Conservation (phyloP, 2,888 invertebrate species). For the Alloplasta piceator region DNA sequence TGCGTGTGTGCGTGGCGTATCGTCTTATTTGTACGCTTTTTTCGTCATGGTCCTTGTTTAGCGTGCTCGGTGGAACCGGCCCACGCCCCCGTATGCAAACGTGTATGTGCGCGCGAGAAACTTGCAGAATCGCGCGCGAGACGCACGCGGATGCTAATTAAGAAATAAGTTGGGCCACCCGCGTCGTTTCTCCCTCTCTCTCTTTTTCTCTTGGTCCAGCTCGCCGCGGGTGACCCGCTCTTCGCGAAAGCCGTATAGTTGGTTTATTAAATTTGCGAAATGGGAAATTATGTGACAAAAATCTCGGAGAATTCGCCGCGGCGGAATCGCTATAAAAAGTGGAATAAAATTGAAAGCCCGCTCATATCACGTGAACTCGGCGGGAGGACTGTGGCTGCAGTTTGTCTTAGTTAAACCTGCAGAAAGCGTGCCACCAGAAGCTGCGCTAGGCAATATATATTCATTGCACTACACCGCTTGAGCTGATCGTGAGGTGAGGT, state of each 20-base stretch:
- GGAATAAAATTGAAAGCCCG: conserved; percentile 38
- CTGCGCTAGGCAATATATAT: conserved; percentile 48
- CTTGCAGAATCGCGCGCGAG: conserved; percentile 10
- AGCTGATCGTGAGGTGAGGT: conserved; percentile 4
- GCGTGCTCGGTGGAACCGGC: conserved; percentile 44
- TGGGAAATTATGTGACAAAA: conserved; percentile 62
- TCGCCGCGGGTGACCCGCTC: conserved; percentile 59
- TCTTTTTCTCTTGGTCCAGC: conserved; percentile 4
- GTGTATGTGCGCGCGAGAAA: conserved; percentile 28
- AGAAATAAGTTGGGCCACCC: conserved; percentile 76
- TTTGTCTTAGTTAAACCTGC: neutral
- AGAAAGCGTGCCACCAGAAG: conserved; percentile 53
- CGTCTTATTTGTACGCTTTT: conserved; percentile 25
- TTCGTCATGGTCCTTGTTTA: conserved; percentile 46
- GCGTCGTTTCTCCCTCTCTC: conserved; percentile 56
- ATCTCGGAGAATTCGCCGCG: conserved; percentile 55
- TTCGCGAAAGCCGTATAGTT: conserved; percentile 35
- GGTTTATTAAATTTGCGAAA: conserved; percentile 63
- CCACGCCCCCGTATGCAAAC: conserved; percentile 51
- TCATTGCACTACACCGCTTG: conserved; percentile 19
- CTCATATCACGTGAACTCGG: neutral
- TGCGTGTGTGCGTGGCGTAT: conserved; percentile 7
- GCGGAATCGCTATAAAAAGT: conserved; percentile 47
- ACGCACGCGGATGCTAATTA: conserved; percentile 69
- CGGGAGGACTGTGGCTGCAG: neutral